phyloP scores from a whole-genome alignment of 2,888 invertebrate species.

The Yponomeuta evonymella region DNA sequence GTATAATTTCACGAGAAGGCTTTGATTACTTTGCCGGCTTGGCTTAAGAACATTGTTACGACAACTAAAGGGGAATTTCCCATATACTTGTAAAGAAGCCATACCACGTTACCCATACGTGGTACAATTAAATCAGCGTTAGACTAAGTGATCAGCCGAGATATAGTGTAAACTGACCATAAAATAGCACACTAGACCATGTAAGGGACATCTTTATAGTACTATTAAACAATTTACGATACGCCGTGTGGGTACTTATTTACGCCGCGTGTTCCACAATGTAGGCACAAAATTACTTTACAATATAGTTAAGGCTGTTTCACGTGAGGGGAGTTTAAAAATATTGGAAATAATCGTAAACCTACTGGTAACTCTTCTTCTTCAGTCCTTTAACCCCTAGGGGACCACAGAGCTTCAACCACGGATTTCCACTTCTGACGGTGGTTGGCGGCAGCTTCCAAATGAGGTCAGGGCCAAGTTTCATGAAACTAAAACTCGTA shows the following conservation, averaged over 20 bases:
- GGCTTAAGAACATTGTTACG: no score
- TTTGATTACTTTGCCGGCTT: no score
- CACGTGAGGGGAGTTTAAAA: no score
- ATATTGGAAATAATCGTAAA: no score
- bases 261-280: conserved; percentile 11
- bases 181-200: conserved; percentile 8
- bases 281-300: conserved; percentile 9
- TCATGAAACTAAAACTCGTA: no score
- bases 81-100: background rate
- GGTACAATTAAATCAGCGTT: conserved; percentile 9
- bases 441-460: no score
- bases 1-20: no score
- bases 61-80: background rate
- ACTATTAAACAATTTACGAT: conserved; percentile 15
- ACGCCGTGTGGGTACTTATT: conserved; percentile 7
- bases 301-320: background rate
- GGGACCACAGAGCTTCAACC: no score
- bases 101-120: background rate
- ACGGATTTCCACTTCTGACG: no score
- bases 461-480: no score
- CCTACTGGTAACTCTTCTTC: no score
- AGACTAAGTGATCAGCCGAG: conserved; percentile 9
- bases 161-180: conserved; percentile 8
- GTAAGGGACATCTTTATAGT: conserved; percentile 14
- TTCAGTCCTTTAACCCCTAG: no score